Evolutionary conservation across 2,113 vertebrate genomes (phyloP).

Genomic region (Cnemophilus loriae): DNA sequence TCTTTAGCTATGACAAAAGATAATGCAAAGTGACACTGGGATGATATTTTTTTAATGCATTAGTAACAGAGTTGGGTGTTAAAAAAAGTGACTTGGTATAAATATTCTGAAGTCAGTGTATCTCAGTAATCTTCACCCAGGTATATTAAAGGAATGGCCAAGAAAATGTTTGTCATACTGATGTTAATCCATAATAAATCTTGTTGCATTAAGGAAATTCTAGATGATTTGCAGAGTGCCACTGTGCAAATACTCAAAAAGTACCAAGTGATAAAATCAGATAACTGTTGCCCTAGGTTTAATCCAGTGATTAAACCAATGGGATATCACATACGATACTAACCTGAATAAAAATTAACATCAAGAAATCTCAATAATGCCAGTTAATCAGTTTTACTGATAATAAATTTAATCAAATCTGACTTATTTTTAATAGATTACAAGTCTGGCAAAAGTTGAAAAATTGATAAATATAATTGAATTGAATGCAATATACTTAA

Average conservation of each 20-base stretch:
- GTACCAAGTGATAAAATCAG: conserved; percentile 23
- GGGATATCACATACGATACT: not conserved
- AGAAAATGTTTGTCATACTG: not conserved
- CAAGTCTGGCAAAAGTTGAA: not conserved
- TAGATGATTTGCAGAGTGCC: not conserved
- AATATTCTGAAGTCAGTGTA: not conserved
- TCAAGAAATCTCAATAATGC: not conserved
- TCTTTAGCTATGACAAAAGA: not conserved
- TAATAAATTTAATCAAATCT: not conserved
- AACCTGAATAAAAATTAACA: not conserved
- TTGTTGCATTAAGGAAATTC: conserved; percentile 27
- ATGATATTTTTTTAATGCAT: not conserved
- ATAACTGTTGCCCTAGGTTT: not conserved
- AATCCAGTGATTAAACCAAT: conserved; percentile 41
- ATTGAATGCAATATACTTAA: not conserved
- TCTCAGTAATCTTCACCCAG: not conserved
- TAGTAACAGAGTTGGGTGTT: not conserved
- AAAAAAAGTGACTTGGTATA: not conserved
- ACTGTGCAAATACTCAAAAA: conserved; percentile 39
- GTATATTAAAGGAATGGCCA: not conserved
- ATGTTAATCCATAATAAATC: conserved; percentile 13
- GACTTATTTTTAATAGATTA: not conserved
- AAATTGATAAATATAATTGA: conserved; percentile 21
- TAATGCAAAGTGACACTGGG: not conserved
- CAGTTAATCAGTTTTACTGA: not conserved